phyloP scores from a whole-genome alignment of 2,888 invertebrate genomes.

The Tryphoninae sp. region DNA sequence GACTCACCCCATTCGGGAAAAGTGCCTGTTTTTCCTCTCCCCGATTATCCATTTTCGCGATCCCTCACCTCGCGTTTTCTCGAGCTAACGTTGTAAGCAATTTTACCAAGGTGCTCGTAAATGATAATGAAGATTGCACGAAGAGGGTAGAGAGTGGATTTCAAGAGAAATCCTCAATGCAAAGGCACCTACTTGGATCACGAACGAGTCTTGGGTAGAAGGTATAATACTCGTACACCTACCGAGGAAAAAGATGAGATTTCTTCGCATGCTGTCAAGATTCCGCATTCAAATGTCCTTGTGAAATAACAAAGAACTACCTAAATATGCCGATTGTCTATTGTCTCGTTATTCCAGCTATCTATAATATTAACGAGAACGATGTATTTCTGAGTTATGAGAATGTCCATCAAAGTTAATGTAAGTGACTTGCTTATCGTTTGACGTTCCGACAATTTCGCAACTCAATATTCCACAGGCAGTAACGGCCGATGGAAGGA shows the following conservation, averaged over 20 bases:
- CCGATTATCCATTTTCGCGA: conserved; percentile 30
- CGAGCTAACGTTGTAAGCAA: conserved; percentile 25
- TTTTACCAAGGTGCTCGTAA: background rate
- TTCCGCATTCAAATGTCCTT: background rate
- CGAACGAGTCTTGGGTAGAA: no score
- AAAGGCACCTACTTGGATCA: no score
- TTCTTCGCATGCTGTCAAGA: background rate
- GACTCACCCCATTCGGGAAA: conserved; percentile 47
- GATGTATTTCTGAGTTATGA: background rate
- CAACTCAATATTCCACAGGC: background rate
- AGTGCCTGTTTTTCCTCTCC: conserved; percentile 17
- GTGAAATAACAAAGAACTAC: no score
- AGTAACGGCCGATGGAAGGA: background rate
- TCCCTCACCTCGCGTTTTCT: conserved; percentile 20
- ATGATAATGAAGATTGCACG: background rate
- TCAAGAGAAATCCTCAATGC: background rate
- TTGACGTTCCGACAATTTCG: conserved; percentile 9
- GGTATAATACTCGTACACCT: no score
- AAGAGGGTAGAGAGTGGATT: background rate
- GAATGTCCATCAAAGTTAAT: conserved; percentile 23
- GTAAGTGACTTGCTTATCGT: background rate
- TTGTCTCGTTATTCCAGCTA: background rate
- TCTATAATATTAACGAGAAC: background rate
- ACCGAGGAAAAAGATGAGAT: background rate
- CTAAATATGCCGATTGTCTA: no score